A percentile compares a stretch with the other conserved stretches of the same genome.
Evolutionary conservation across 1,140 invertebrate species (phyloP).

Genomic region (Leptopilina boulardi): DNA sequence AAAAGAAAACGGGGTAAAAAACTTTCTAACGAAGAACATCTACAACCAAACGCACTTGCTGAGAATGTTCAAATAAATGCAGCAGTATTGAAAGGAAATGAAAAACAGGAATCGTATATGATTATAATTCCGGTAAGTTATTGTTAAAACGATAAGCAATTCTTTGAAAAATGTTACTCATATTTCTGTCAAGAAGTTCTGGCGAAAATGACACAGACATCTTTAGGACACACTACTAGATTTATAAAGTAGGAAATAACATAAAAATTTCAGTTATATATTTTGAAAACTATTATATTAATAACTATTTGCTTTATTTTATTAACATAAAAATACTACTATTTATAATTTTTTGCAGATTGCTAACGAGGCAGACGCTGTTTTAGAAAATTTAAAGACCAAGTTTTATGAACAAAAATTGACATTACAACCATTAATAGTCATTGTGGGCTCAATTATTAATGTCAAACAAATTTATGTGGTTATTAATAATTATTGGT

Average conservation of each 20-base stretch:
- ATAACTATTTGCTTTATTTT: neutral
- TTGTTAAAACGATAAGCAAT: neutral
- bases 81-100: neutral
- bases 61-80: neutral
- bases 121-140: neutral
- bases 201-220: too few species aligned
- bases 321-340: neutral
- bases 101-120: neutral
- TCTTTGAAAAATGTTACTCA: neutral
- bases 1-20: neutral
- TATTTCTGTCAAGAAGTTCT: too few species aligned
- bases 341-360: neutral
- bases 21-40: neutral
- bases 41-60: neutral
- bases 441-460: constrained; percentile 30
- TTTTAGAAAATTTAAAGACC: neutral
- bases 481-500: constrained; percentile 32
- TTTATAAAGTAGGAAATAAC: too few species aligned
- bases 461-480: constrained; percentile 31
- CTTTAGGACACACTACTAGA: neutral
- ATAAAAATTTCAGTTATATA: neutral
- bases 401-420: neutral
- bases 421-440: neutral
- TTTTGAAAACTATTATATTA: neutral
- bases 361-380: constrained; percentile 1